Evolutionary conservation across 1,140 invertebrate genomes (phyloP), one percentile per base, ranked within the genome.

Genomic region (Ostrea edulis): DNA sequence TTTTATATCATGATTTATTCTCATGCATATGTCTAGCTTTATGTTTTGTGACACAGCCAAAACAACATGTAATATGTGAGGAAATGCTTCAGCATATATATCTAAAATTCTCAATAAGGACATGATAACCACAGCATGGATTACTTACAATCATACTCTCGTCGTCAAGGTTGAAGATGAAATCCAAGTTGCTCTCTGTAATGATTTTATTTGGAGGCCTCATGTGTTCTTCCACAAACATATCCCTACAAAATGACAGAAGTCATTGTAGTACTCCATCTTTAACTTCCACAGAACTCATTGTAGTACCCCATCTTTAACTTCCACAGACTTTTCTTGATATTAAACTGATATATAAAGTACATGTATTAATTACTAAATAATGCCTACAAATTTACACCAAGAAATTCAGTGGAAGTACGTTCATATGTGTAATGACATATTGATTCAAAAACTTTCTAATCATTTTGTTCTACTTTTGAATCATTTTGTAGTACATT

Each of bases 131-230:
- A 62, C 55, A 2, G 8, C 1, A 68, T 85, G 8, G 35, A 77
- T 0, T 86, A 91, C 91, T 58, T 92, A 92, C 91, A 89, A 92
- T 85, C 89, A 92, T 90, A 22, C 87, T 90, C 71, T 92, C 89
- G 87, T 94, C 94, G 89, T 95, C 94, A 84, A 94, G 91, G 84
- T 95, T 94, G 90, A 95, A 95, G 85, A 95, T 92, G 68, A 92
- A 93, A 71, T 94, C 93, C 12, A 95, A 88, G 84, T 93, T 94
- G 84, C 94, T 95, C 84, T 94, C 93, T 52, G 92, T 88, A 12
- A 93, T 87, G 51, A 94, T 62, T 89, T 89, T 93, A 65, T 88
- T 88, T 17, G 82, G 83, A 51, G 94, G 94, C 87, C 91, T 93
- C 92, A 94, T 93, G 25, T 88, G 58, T 52, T 93, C 92, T 29